Percentiles rank a stretch among this genome's conserved stretches.
Conservation (phyloP, 2,113 vertebrate species). For the Morone chrysops region DNA sequence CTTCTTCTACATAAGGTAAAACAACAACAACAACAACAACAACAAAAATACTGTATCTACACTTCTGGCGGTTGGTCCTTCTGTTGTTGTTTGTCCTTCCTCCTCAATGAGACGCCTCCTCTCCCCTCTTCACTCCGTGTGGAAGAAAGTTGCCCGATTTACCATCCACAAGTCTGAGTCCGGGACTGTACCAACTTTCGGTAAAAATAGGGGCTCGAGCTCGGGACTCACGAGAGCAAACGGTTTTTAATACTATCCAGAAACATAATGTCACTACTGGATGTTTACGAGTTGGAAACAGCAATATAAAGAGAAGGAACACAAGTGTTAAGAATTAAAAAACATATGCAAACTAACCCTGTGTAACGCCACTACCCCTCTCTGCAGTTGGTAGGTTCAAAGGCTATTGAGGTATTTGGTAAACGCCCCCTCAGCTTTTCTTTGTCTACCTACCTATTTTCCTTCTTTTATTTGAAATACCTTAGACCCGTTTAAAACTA, state of each 20-base stretch:
- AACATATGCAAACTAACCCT: fast-evolving
- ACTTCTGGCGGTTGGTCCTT: not conserved
- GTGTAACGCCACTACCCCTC: not conserved
- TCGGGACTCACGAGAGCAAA: not conserved
- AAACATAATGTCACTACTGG: fast-evolving
- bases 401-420: constrained; percentile 62
- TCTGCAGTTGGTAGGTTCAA: constrained; percentile 55
- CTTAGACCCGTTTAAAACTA: not conserved
- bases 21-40: not conserved
- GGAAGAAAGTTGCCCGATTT: constrained; percentile 68
- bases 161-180: constrained; percentile 47
- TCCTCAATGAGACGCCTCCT: not conserved
- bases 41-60: not conserved
- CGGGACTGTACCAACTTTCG: constrained; percentile 70
- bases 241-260: not conserved
- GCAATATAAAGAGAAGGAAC: not conserved
- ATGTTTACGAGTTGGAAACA: fast-evolving
- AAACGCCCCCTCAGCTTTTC: constrained; percentile 67
- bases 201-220: not conserved
- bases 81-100: not conserved
- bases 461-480: constrained; percentile 29
- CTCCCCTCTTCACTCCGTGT: constrained; percentile 20
- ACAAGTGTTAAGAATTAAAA: not conserved
- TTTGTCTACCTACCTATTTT: constrained; percentile 73
- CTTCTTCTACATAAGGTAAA: not conserved